Percentiles rank a stretch among this genome's conserved stretches.
These are phyloP conservation scores for Agapostemon virescens DNA, from an alignment of 2,888 invertebrate genomes.

Conservation along the genomic window DNA sequence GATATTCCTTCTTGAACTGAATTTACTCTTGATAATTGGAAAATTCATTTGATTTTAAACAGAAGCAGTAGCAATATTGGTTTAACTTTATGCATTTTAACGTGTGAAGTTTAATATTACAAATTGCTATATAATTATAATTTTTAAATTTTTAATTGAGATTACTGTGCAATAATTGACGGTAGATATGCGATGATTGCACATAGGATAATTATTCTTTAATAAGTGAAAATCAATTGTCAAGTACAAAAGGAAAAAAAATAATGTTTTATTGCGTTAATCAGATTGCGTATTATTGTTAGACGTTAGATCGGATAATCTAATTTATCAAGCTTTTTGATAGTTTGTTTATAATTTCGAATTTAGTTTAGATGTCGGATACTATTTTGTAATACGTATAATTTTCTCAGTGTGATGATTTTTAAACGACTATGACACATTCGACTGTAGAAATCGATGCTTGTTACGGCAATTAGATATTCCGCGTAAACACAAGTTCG, in stretches of 20 bases:
- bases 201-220: constrained; percentile 15
- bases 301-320: not conserved
- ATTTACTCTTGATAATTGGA: not conserved
- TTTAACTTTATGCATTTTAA: not conserved
- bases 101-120: not conserved
- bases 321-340: not conserved
- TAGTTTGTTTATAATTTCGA: not conserved
- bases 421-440: not conserved
- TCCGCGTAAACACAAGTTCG: constrained; percentile 26
- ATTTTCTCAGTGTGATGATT: not conserved
- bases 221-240: not conserved
- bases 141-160: constrained; percentile 1
- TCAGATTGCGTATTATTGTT: constrained; percentile 1
- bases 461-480: not conserved
- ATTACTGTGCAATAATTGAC: constrained; percentile 33
- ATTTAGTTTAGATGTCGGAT: not conserved
- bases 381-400: not conserved
- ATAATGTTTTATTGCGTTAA: not conserved
- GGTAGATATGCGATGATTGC: constrained; percentile 14
- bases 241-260: not conserved
- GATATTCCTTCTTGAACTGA: not conserved
- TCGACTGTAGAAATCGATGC: not conserved
- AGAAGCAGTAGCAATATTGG: constrained; percentile 4
- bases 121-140: not conserved
- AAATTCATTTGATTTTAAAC: not conserved